Percentiles rank a stretch among this genome's conserved stretches.
Conservation (phyloP, 2,797 vertebrate species). For the Chaetophractus vellerosus region DNA sequence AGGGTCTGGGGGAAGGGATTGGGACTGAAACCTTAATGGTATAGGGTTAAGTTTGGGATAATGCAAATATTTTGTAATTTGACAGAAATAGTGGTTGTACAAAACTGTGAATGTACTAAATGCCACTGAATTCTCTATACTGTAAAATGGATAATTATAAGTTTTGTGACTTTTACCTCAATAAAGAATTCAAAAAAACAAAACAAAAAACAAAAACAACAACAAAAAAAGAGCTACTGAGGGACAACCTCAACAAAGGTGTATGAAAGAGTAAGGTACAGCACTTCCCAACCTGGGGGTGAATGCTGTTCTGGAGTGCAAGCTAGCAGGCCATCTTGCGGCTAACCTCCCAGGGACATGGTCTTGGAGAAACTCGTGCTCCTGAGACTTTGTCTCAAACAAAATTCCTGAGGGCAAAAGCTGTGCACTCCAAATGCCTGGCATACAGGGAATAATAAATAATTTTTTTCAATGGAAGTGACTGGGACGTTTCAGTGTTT, state of each 20-base stretch:
- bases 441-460: neutral
- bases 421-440: neutral
- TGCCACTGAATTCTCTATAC: too few species aligned
- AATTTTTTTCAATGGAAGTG: neutral
- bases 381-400: neutral
- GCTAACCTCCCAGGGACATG: neutral
- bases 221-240: neutral
- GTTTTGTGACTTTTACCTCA: too few species aligned
- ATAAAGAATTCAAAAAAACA: too few species aligned
- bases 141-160: too few species aligned
- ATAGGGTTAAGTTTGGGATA: too few species aligned
- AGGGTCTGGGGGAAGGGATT: too few species aligned
- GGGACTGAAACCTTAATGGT: too few species aligned
- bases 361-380: neutral
- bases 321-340: neutral
- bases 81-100: too few species aligned
- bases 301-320: neutral
- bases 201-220: too few species aligned
- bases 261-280: neutral
- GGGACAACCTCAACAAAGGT: neutral
- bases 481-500: conserved; percentile 8
- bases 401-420: neutral
- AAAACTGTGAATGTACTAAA: too few species aligned
- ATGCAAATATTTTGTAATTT: too few species aligned
- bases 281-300: neutral